Evolutionary conservation across 2,797 vertebrate species (phyloP).

Genomic region (Meriones psammophilus): DNA sequence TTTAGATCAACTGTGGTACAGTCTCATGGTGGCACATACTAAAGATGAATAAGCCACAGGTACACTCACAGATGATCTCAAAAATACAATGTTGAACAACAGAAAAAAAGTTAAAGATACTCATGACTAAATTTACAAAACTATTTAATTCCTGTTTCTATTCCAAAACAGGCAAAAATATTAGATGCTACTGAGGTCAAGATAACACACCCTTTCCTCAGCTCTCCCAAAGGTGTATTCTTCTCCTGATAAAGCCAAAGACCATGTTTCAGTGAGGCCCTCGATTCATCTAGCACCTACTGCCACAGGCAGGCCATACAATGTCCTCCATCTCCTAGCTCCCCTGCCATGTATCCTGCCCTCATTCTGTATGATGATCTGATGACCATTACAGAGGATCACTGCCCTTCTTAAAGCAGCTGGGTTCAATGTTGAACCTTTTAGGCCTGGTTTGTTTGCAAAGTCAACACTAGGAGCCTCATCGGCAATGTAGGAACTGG

Average conservation of each 20-base stretch:
- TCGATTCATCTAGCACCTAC: background rate
- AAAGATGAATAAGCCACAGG: conserved; percentile 54
- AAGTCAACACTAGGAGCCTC: background rate
- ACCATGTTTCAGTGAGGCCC: background rate
- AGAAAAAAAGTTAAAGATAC: conserved; percentile 54
- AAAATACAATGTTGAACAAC: conserved; percentile 21
- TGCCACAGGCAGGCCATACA: background rate
- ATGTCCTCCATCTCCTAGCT: background rate
- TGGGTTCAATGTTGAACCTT: background rate
- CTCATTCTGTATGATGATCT: background rate
- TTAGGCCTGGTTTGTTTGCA: background rate
- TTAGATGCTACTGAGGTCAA: conserved; percentile 44
- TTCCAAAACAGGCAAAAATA: conserved; percentile 47
- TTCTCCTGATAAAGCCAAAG: background rate
- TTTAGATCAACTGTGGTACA: background rate
- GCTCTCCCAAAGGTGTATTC: background rate
- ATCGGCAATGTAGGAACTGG: background rate
- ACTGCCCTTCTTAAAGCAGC: background rate
- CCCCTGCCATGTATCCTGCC: background rate
- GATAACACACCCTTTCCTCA: background rate
- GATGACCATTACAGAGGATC: background rate
- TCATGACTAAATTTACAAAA: background rate
- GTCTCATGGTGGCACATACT: background rate
- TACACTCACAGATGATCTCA: conserved; percentile 45
- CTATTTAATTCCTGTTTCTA: background rate